Base-by-base conservation (phyloP, 2,888 invertebrate species). In the Odontocolon sp. region DNA sequence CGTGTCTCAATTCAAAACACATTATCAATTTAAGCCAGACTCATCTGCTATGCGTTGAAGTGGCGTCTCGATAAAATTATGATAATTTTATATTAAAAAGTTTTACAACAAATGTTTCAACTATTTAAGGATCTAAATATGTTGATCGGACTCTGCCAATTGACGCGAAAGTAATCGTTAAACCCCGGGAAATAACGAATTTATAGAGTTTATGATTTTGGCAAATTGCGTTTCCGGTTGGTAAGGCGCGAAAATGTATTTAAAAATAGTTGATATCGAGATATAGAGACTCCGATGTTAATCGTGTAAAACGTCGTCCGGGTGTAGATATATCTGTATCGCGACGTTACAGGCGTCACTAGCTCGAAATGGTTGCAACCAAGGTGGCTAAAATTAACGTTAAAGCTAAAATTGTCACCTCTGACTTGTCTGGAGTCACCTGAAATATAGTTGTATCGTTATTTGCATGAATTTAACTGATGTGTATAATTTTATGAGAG, bases 311-410 rank as follows among this genome's bases (percentile, higher is more conserved):
- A 26, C 66, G 50, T 38, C 52, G 40, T 40, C 4, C 14, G 14
- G 16, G 47, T 21, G 2, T 28, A 11, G 52, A 9, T 33, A 54
- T 61, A 73, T 54, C 67, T 54, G 11, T 47, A 45, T 63, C 31
- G 38, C 56, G 54, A 33, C 67, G 23, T 14, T 33, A 50, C 21
- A 69, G 33, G 16, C 57, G 16, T 6, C 33, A 61, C 67, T 52
- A 66, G 69, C 69, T 75, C 42, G 18, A 64, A 75, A 75, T 64
- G 69, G 69, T 33, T 42, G 74, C 74, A 57, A 33, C 63, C 40
- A 69, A 59, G 57, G 64, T 52, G 50, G 64, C 74, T 69, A 69
- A 75, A 69, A 64, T 75, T 75, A 74, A 68, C 74, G 40, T 68
- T 63, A 69, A 64, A 42, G 31, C 69, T 64, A 63, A 69, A 75